Evolutionary conservation across 30 jellyfish, hydroid and myxozoan species (phyloP).

Genomic region (Cassiopea xamachana): DNA sequence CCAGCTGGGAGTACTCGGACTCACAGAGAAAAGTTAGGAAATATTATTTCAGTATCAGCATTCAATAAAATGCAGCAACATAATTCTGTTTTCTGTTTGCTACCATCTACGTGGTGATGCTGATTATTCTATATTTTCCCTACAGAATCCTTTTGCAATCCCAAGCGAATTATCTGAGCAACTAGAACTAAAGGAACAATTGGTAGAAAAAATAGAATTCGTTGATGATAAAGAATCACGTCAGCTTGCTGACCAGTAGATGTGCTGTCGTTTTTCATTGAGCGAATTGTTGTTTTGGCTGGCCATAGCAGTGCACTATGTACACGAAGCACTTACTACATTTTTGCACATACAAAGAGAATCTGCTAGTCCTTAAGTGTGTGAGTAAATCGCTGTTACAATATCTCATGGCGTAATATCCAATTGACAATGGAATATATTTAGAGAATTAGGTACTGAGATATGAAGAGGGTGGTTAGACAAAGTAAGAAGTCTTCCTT

Average conservation of each 20-base stretch:
- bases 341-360: background rate
- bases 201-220: constrained; percentile 69
- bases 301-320: background rate
- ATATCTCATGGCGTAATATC: background rate
- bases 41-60: background rate
- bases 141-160: constrained; percentile 67
- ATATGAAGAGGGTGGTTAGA: background rate
- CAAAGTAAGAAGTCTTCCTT: too few relatives aligned
- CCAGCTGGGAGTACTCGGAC: too few relatives aligned
- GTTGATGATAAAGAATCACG: background rate
- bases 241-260: background rate
- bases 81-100: too few relatives aligned
- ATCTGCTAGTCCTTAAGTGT: background rate
- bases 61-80: background rate
- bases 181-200: constrained; percentile 30
- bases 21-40: too few relatives aligned
- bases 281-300: background rate
- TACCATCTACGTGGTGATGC: too few relatives aligned
- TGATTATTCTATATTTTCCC: background rate
- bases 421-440: background rate
- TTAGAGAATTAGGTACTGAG: background rate
- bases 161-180: constrained; percentile 68
- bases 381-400: too few relatives aligned
- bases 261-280: background rate
- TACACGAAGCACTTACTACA: background rate